Conservation (phyloP, 2,888 invertebrate species). For the Parochlus steinenii region DNA sequence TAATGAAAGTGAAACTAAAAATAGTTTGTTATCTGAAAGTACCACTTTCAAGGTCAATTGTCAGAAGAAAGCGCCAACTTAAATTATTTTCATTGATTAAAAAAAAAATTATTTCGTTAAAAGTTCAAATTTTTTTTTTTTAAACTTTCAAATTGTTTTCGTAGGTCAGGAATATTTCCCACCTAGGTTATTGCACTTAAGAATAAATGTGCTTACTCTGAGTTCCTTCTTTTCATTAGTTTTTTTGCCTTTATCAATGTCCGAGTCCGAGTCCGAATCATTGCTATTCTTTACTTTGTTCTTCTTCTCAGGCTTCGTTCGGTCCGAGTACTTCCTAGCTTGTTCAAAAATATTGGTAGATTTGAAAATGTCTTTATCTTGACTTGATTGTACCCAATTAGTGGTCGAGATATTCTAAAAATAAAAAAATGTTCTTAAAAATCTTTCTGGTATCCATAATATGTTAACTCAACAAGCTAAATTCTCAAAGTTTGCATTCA, state of each 20-base stretch:
- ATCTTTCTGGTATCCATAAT: no score
- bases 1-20: no score
- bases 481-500: no score
- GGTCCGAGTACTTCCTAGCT: constrained; percentile 8
- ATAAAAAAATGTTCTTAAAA: no score
- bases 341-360: constrained; percentile 7
- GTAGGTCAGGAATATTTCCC: background rate
- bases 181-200: background rate
- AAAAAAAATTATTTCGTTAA: background rate
- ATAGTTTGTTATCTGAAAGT: no score
- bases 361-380: no score
- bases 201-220: constrained; percentile 13
- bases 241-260: constrained; percentile 21
- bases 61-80: background rate
- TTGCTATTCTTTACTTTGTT: constrained; percentile 22
- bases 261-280: constrained; percentile 40
- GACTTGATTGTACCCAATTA: no score
- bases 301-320: constrained; percentile 11
- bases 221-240: constrained; percentile 17
- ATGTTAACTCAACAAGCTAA: no score
- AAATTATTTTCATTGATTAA: background rate
- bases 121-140: background rate
- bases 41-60: background rate
- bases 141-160: background rate
- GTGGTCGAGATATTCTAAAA: no score